phyloP scores from a whole-genome alignment of 2,113 vertebrate species.

The Calcarius ornatus region DNA sequence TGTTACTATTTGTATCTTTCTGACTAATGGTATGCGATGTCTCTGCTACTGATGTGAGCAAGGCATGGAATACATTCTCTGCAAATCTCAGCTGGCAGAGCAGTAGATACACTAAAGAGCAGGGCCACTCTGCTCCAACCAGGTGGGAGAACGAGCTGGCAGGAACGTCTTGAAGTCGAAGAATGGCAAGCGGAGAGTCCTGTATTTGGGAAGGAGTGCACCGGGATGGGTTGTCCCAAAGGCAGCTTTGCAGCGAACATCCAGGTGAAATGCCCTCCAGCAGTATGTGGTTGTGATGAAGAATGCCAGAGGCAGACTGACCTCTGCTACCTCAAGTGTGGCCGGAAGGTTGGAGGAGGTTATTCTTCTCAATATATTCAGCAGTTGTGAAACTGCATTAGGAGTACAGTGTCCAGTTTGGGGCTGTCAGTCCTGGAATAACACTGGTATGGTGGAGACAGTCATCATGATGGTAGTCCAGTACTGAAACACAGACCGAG shows the following conservation, averaged over 20 bases:
- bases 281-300: fast-evolving
- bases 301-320: not conserved
- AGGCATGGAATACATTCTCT: not conserved
- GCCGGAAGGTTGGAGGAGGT: not conserved
- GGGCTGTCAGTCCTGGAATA: fast-evolving
- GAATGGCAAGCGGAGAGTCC: not conserved
- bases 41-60: not conserved
- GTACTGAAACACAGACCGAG: not conserved
- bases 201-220: not conserved
- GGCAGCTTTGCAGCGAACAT: not conserved
- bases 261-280: not conserved
- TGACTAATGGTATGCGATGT: not conserved
- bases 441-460: not conserved
- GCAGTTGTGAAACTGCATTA: not conserved
- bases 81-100: not conserved
- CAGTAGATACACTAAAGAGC: not conserved
- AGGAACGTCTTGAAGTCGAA: not conserved
- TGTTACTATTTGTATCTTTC: not conserved
- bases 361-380: not conserved
- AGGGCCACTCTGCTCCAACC: not conserved
- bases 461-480: fast-evolving
- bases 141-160: not conserved
- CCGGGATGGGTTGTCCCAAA: not conserved
- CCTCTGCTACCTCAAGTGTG: not conserved
- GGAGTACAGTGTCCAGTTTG: too few species aligned